Conservation (phyloP, 2,113 vertebrate species). For the Cebus imitator region DNA sequence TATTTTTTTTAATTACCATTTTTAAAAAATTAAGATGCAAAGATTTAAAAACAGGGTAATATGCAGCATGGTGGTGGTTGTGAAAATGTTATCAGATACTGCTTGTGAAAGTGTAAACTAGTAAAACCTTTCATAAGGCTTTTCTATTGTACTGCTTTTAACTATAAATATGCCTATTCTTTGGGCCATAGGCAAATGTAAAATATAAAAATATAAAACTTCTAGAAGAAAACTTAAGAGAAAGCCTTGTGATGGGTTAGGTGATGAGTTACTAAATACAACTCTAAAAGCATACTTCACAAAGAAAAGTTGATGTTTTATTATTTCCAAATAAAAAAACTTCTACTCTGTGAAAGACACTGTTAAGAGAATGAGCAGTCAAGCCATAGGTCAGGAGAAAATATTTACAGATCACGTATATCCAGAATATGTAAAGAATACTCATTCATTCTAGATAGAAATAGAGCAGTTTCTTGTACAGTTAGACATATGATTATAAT, state of each 20-base stretch:
- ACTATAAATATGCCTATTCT: neutral
- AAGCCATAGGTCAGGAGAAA: neutral
- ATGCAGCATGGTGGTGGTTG: neutral
- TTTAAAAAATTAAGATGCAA: neutral
- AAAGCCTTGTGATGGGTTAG: neutral
- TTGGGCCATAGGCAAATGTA: neutral
- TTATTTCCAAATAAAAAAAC: neutral
- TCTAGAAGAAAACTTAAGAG: neutral
- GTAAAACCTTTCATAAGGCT: neutral
- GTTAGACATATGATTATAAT: neutral
- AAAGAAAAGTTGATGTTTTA: neutral
- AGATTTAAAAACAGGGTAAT: neutral
- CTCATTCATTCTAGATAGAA: neutral
- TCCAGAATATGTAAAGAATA: neutral
- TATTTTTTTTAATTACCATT: neutral
- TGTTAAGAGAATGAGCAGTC: neutral
- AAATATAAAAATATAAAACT: conserved; percentile 3
- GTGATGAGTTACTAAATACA: neutral
- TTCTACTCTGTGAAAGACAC: neutral
- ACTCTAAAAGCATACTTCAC: neutral
- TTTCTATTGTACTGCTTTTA: neutral
- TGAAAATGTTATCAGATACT: neutral
- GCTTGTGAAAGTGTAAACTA: neutral
- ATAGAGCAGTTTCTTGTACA: neutral
- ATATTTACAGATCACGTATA: neutral